Percentiles rank a stretch among this genome's conserved stretches.
Evolutionary conservation across 1,140 invertebrate species (phyloP).

Genomic region (Orius insidiosus): DNA sequence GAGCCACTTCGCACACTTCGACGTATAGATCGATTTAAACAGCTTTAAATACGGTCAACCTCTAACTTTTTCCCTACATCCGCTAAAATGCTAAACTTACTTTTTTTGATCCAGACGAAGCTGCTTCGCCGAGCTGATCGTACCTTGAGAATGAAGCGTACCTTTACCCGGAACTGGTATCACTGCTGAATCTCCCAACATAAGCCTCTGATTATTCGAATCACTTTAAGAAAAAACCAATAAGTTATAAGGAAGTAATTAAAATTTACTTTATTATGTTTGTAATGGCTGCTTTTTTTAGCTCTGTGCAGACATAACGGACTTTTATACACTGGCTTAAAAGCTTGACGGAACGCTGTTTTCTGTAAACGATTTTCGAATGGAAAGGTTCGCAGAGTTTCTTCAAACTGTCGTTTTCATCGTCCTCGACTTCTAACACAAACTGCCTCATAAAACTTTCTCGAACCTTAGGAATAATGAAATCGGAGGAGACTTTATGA

Average conservation of each 20-base stretch:
- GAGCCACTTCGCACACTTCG: conserved; percentile 72
- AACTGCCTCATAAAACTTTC: conserved; percentile 99
- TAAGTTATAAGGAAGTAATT: conserved; percentile 3
- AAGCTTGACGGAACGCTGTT: conserved; percentile 53
- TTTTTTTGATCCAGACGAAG: conserved; percentile 69
- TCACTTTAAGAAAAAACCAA: conserved; percentile 42
- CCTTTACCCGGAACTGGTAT: conserved; percentile 68
- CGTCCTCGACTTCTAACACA: conserved; percentile 69
- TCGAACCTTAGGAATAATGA: conserved; percentile 85
- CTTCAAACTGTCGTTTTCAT: conserved; percentile 40
- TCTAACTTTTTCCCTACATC: too few relatives aligned
- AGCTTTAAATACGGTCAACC: neutral
- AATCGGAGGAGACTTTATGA: conserved; percentile 89
- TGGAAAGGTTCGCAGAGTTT: conserved; percentile 40
- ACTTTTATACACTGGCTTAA: conserved; percentile 51
- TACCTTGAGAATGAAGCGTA: conserved; percentile 64
- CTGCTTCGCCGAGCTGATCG: conserved; percentile 69
- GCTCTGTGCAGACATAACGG: conserved; percentile 41
- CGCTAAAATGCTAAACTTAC: conserved; percentile 29
- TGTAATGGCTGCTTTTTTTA: conserved; percentile 50
- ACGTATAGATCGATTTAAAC: conserved; percentile 44
- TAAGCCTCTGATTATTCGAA: conserved; percentile 75
- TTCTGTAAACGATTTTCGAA: conserved; percentile 55
- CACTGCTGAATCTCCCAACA: conserved; percentile 78
- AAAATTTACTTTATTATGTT: conserved; percentile 56